Base-by-base conservation (phyloP, 2,888 invertebrate species). In the Steinernema carpocapsae region DNA sequence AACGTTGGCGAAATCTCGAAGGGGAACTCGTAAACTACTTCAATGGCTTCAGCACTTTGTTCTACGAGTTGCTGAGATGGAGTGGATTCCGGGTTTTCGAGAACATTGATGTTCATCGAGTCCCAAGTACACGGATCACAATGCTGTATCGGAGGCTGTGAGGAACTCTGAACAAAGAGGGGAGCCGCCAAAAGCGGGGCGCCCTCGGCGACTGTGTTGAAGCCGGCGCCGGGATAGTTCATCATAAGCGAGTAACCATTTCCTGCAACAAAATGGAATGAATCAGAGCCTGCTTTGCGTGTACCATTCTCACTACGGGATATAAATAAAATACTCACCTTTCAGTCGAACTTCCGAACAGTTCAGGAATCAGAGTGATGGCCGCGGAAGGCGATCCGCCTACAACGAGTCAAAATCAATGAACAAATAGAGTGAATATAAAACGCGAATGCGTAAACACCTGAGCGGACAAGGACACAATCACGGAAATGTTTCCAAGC, bases 171-270 rank as follows among this genome's bases (percentile, higher is more conserved):
- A 48, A 19, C 48, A n/a, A n/a, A n/a, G n/a, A n/a, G n/a, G n/a
- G n/a, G 26, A 24, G 26, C 26, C 56, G 56, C 26, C 56, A 26
- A 56, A 4, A 26, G 26, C 3, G 22, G 6, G 19, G 19, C 56
- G 26, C 4, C 24, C 22, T 26, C 56, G 26, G 26, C 56, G 4
- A 56, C 26, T 26, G 6, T 26, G 56, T 56, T 26, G 56, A 24
- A 56, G 56, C 22, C 56, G 56, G 26, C 56, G 56, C 56, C 56
- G 56, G 6, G 4, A 26, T 14, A 56, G 4, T 56, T 22, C 56
- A 56, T 56, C 56, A 56, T 56, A 56, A 56, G 56, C 56, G 56
- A 56, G 56, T 56, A 7, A 56, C 22, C 56, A 56, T 56, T 12
- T 56, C 26, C 56, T 26, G 51, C 12, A 51, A 51, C n/a, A 48